Evolutionary conservation across 2,888 invertebrate species (phyloP), one percentile per base, ranked within the genome.

Genomic region (Lasioglossum villosulum): DNA sequence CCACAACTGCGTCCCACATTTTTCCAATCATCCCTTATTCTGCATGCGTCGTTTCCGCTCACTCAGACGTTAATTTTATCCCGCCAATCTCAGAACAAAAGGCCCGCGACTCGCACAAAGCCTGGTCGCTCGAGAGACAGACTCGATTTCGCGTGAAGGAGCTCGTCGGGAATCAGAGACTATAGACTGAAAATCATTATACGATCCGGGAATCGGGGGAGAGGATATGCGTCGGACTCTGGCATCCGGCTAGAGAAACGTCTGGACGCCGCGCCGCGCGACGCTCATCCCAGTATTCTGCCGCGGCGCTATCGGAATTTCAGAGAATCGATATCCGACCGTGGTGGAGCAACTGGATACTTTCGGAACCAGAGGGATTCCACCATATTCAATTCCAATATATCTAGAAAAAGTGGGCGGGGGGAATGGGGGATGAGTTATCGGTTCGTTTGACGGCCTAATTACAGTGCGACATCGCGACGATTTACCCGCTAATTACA

Each of bases 301-400:
- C 30, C 73, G 59, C 23, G 4, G 80, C 71, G 45, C 37, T 84
- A 75, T 86, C 75, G 84, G 76, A 78, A 86, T 81, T 84, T 42
- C 66, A 27, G 23, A 10, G 23, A 39, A 70, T 56, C 74, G 76
- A 71, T 68, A 37, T 66, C 66, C 66, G 66, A 23, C 19, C 34
- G 2, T 23, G 59, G 56, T 30, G 68, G 30, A 63, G 30, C 59
- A 30, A 63, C 59, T 63, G 27, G 16, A 63, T 63, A 30, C 14
- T 63, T 63, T 63, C 27, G 59, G 30, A 63, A 16, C 59, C 23
- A 8, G 52, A 23, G 8, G 23, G 16, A 16, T 63, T 63, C 59
- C 30, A 27, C 59, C 30, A 63, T 52, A 52, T 52, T 6, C 23
- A 3, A 23, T 10, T 10, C 23, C 10, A n/a, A 52, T 52, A 23